Conservation (phyloP, 2,797 vertebrate genomes). For the Platalea minor region DNA sequence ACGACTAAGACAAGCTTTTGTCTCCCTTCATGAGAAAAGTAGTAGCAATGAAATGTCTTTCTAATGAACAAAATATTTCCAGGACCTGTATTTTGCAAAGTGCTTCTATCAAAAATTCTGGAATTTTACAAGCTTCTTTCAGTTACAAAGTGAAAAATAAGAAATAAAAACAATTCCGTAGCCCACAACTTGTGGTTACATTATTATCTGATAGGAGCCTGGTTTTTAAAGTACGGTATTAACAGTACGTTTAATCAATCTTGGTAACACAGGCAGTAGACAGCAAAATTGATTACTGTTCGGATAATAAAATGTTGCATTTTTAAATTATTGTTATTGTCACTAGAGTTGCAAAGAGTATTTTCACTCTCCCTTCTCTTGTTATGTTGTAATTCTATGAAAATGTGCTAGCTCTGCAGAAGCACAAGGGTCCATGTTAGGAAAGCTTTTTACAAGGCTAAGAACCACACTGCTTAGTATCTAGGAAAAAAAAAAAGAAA, state of each 20-base stretch:
- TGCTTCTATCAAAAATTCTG: neutral
- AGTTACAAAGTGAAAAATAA: neutral
- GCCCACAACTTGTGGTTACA: neutral
- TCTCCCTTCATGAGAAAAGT: neutral
- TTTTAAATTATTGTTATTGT: neutral
- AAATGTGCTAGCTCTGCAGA: slow-evolving; percentile 28
- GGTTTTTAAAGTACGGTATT: neutral
- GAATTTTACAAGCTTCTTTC: neutral
- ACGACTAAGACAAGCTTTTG: neutral
- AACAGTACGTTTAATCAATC: slow-evolving; percentile 6
- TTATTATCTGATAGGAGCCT: neutral
- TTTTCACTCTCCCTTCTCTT: neutral
- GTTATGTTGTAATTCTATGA: neutral
- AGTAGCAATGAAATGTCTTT: neutral
- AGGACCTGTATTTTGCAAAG: neutral
- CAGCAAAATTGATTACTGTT: neutral
- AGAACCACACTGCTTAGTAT: neutral
- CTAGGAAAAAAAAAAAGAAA: too few species aligned
- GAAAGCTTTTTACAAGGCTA: slow-evolving; percentile 7
- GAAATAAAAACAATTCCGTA: neutral
- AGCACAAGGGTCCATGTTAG: slow-evolving; percentile 11
- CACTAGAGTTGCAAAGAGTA: neutral
- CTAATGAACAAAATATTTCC: neutral
- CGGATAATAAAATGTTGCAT: neutral
- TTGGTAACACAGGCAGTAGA: neutral